phyloP scores from a whole-genome alignment of 2,797 vertebrate species.

The Dallia pectoralis region DNA sequence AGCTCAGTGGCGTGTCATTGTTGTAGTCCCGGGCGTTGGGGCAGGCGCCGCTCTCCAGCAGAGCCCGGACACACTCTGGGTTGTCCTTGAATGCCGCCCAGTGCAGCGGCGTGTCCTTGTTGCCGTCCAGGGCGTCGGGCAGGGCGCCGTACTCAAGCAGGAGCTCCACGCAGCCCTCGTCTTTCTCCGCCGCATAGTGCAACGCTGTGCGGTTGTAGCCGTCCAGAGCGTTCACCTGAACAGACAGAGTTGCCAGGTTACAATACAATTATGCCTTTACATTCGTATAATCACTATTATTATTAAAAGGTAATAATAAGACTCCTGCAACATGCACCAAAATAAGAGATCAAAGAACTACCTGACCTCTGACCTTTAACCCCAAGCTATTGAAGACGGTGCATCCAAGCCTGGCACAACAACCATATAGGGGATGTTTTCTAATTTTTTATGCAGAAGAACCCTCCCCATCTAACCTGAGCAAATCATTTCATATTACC shows the following conservation, averaged over 20 bases:
- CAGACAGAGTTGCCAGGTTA: neutral
- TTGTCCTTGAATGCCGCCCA: constrained; percentile 98
- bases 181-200: constrained; percentile 95
- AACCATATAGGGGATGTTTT: no score
- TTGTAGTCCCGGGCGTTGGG: constrained; percentile 93
- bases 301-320: no score
- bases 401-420: no score
- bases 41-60: constrained; percentile 87
- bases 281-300: neutral
- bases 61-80: constrained; percentile 85
- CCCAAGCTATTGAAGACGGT: no score
- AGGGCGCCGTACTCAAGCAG: constrained; percentile 90
- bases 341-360: no score
- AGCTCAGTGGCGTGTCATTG: constrained; percentile 92
- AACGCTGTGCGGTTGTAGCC: constrained; percentile 95
- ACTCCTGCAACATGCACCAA: neutral
- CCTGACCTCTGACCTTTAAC: no score
- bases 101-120: constrained; percentile 95
- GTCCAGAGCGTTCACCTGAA: constrained; percentile 91
- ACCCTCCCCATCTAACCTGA: no score
- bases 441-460: no score
- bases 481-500: no score
- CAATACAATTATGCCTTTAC: neutral
- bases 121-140: constrained; percentile 89
- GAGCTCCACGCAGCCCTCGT: constrained; percentile 92